Evolutionary conservation across 2,888 invertebrate genomes (phyloP), one percentile per base, ranked within the genome.

Genomic region (Agrotis puta): DNA sequence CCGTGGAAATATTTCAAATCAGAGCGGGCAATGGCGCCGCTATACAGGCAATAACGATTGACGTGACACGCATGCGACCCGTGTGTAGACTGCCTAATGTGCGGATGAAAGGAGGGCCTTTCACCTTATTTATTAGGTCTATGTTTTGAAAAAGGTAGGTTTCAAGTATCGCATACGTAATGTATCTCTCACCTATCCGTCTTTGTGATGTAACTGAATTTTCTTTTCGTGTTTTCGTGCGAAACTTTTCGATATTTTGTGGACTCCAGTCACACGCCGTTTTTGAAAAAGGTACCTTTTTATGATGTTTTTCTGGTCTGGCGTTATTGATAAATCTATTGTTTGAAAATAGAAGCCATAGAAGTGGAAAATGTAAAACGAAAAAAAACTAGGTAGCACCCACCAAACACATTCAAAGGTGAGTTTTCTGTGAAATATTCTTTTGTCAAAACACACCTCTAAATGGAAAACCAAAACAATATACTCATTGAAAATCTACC

Each of bases 1-100:
- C 91, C 95, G 95, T 95, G 95, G 91, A 95, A 96, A 94, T 95
- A 96, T 95, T 96, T 94, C 94, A 95, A 96, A 96, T 96, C 95
- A 94, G 94, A 85, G 89, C 93, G 88, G 90, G 90, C 91, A 89
- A 89, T 88, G 90, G 91, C 90, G 87, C 81, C 85, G 86, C 88
- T 87, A 90, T 93, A 93, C 92, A 92, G 94, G 93, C 94, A 94
- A 94, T 94, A 94, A 94, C 93, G 94, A 90, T 87, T 93, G 92
- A 94, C 94, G 95, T 94, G 95, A 94, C 94, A 92, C 90, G 94
- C 94, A 91, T 92, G 92, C 88, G 87, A 82, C 85, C 78, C 94
- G 92, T 92, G 94, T 93, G 91, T 79, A 85, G 94, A 92, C 93
- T 95, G 88, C 92, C 92, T 94, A 95, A 94, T 95, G 93, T 88